These are phyloP conservation scores for Sisor rabdophorus DNA, from an alignment of 2,113 vertebrate species.

Conservation along the genomic window DNA sequence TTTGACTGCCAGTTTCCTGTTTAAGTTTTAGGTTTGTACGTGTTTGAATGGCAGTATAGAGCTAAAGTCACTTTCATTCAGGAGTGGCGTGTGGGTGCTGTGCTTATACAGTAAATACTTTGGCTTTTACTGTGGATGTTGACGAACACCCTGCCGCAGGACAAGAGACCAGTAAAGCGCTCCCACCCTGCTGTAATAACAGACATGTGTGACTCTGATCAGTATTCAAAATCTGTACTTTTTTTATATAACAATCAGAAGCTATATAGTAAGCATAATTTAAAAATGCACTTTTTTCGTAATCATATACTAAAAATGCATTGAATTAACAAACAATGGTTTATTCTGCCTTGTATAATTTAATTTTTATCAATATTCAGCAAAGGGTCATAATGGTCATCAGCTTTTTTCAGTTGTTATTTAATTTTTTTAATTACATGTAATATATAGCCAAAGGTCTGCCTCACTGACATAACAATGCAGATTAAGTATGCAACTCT, in stretches of 20 bases:
- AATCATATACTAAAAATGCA: not conserved
- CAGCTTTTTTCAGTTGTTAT: no score
- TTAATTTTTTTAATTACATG: no score
- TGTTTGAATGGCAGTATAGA: not conserved
- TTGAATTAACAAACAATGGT: no score
- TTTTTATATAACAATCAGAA: not conserved
- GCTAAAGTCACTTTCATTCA: not conserved
- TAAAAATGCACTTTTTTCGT: not conserved
- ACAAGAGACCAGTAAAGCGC: not conserved
- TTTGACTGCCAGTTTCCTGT: not conserved
- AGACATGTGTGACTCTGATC: conserved; percentile 15
- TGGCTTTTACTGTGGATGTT: not conserved
- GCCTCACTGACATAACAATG: no score
- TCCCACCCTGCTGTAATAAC: not conserved
- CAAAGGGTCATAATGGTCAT: not conserved
- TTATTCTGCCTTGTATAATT: not conserved
- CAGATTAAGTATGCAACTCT: no score
- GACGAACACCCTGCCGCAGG: conserved; percentile 5
- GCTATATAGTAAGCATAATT: not conserved
- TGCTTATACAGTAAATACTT: conserved; percentile 14
- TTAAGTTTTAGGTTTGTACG: not conserved
- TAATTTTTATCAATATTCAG: not conserved
- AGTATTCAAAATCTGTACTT: not conserved
- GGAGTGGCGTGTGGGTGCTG: not conserved
- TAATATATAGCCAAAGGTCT: no score